Conservation (phyloP, 2,797 vertebrate species). For the Cirrhinus molitorella region DNA sequence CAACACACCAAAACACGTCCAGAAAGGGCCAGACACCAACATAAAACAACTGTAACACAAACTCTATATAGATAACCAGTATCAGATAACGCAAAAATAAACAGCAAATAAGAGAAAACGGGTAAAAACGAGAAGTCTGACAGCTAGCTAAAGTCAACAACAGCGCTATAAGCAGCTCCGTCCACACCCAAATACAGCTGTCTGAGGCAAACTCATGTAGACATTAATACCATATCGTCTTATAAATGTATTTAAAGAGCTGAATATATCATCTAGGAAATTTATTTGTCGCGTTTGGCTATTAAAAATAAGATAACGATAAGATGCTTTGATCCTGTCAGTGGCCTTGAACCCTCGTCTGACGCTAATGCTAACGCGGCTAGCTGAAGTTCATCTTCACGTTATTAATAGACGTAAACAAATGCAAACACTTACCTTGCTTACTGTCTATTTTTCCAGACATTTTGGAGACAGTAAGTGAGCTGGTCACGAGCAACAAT, state of each 20-base stretch:
- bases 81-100: not conserved
- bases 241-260: not conserved
- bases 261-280: not conserved
- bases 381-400: constrained; percentile 40
- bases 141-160: constrained; percentile 7
- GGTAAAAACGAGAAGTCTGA: constrained; percentile 13
- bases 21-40: constrained; percentile 1
- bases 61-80: not conserved
- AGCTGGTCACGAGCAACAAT: not conserved
- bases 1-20: not conserved
- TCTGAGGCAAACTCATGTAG: not conserved
- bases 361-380: constrained; percentile 47
- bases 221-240: not conserved
- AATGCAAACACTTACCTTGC: constrained; percentile 48
- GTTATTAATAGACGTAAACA: not conserved
- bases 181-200: constrained; percentile 48
- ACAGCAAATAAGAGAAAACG: not conserved
- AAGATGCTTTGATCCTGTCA: constrained; percentile 31
- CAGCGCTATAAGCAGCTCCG: constrained; percentile 29
- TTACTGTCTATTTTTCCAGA: constrained; percentile 63
- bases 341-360: constrained; percentile 50
- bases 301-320: not conserved
- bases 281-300: not conserved
- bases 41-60: not conserved
- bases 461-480: constrained; percentile 44